Evolutionary conservation across 2,797 vertebrate genomes (phyloP).

Genomic region (Tadarida brasiliensis): DNA sequence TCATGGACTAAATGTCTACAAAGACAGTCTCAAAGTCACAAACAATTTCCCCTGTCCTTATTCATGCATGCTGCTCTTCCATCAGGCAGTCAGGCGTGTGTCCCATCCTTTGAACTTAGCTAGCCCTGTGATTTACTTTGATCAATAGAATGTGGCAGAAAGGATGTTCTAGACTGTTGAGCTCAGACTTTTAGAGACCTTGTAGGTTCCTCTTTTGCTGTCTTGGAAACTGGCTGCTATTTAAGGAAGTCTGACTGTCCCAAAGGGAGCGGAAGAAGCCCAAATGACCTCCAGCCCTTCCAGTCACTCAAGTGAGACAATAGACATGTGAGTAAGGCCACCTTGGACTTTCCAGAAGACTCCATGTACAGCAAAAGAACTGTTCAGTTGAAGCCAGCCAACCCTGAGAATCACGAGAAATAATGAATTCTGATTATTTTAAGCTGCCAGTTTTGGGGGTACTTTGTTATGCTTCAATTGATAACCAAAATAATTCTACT

Average conservation of each 20-base stretch:
- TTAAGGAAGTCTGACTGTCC: neutral
- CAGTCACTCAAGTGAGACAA: neutral
- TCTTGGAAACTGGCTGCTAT: neutral
- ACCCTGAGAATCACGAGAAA: neutral
- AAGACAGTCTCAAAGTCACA: neutral
- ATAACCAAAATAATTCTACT: neutral
- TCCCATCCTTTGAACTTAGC: neutral
- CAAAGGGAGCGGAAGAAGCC: neutral
- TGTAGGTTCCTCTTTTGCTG: neutral
- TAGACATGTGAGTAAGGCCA: neutral
- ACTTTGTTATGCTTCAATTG: neutral
- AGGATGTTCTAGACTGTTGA: neutral
- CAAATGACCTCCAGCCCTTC: neutral
- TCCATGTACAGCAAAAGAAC: neutral
- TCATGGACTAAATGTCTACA: neutral
- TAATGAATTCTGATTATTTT: neutral
- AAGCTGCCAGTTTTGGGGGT: neutral
- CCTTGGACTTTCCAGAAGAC: neutral
- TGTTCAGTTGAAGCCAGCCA: neutral
- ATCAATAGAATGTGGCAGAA: neutral
- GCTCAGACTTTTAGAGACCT: neutral
- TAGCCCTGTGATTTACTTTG: neutral
- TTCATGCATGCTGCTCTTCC: neutral
- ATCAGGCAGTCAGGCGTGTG: neutral
- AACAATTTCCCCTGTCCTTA: neutral